These are phyloP conservation scores for Orthonychiurus folsomi DNA, from an alignment of 2,888 invertebrate genomes.

Conservation along the genomic window DNA sequence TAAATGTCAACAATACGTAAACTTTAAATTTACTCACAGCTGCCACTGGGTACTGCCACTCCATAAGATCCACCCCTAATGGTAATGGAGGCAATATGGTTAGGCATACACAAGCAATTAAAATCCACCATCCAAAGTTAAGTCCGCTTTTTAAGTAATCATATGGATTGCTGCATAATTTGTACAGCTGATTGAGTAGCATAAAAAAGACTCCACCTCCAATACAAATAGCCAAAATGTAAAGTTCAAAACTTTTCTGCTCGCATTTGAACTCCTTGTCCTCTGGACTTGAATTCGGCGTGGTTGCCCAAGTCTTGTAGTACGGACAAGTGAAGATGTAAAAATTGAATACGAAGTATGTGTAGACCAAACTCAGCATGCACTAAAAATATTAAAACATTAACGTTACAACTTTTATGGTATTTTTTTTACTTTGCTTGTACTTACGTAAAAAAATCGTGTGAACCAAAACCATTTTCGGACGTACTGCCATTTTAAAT, in stretches of 20 bases:
- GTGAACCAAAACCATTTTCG: constrained; percentile 73
- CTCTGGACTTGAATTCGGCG: constrained; percentile 1
- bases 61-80: constrained; percentile 8
- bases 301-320: neutral
- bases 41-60: constrained; percentile 29
- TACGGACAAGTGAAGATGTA: constrained; percentile 17
- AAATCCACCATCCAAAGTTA: constrained; percentile 28
- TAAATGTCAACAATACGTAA: neutral
- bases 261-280: neutral
- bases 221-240: constrained; percentile 4
- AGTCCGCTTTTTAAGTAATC: constrained; percentile 15
- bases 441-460: constrained; percentile 56
- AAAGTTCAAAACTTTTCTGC: neutral
- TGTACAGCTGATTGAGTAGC: constrained; percentile 17
- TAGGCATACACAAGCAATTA: constrained; percentile 16
- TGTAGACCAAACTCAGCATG: constrained; percentile 14
- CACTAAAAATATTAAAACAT: constrained; percentile 14
- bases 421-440: neutral
- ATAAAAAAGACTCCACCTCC: constrained; percentile 9
- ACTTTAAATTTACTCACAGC: constrained; percentile 18
- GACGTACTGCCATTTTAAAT: constrained; percentile 73
- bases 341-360: constrained; percentile 16
- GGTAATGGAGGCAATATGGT: constrained; percentile 18
- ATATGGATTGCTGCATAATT: constrained; percentile 50
- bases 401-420: neutral